A percentile compares a stretch with the other conserved stretches of the same genome.
Conservation (phyloP, 2,797 vertebrate species). For the Enteromius trimaculatus region DNA sequence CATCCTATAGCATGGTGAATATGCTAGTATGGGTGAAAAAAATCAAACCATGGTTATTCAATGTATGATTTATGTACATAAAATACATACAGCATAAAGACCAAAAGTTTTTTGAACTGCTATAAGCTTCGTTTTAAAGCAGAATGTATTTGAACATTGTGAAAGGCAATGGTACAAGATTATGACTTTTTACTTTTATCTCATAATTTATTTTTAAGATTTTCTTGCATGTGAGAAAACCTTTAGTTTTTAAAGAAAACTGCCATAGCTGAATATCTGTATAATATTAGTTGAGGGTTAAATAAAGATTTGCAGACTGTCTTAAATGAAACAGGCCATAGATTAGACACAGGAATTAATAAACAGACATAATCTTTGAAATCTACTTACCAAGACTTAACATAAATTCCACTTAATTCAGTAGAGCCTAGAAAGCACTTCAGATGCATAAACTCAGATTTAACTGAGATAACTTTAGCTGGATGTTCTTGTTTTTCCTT, state of each 20-base stretch:
- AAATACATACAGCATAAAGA: too few relatives aligned
- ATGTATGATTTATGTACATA: not conserved
- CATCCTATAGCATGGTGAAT: not conserved
- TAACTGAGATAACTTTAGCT: not conserved
- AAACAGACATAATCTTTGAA: constrained; percentile 34
- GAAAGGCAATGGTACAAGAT: not conserved
- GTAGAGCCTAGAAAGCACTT: not conserved
- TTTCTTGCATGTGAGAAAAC: not conserved
- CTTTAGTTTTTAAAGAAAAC: not conserved
- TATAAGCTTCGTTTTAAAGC: not conserved
- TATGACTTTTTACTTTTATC: not conserved
- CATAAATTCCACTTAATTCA: constrained; percentile 15
- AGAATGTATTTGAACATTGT: not conserved
- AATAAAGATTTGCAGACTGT: not conserved
- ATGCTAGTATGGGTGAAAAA: not conserved
- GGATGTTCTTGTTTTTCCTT: constrained; percentile 13
- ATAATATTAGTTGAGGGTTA: not conserved
- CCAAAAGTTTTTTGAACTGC: not conserved
- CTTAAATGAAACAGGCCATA: not conserved
- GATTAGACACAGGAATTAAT: constrained; percentile 8
- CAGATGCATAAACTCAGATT: constrained; percentile 5
- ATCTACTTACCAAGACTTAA: constrained; percentile 31
- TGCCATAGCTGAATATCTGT: not conserved
- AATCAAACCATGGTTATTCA: not conserved
- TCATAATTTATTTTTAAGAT: not conserved